Evolutionary conservation across 1,140 invertebrate genomes (phyloP).

Genomic region (Neotoxoptera formosana): DNA sequence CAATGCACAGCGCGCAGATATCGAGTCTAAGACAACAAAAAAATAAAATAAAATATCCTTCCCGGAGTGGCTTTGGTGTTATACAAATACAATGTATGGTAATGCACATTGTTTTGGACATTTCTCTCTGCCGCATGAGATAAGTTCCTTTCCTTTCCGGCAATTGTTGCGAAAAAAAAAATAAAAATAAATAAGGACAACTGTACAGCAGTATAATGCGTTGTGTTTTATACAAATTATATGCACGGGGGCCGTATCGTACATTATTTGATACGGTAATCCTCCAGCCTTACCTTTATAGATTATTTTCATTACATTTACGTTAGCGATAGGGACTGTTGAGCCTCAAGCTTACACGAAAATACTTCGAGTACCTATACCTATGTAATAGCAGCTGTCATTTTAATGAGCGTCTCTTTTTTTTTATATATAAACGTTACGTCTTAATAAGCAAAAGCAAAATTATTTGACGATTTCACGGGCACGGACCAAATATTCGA

Average conservation of each 20-base stretch:
- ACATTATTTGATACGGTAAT: not conserved
- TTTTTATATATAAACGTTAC: not conserved
- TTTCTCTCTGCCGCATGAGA: not conserved
- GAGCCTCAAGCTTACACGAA: not conserved
- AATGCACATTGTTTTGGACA: slow-evolving; percentile 28
- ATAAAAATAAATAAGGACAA: not conserved
- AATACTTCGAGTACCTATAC: not conserved
- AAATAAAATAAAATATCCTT: not conserved
- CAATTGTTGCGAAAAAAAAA: not conserved
- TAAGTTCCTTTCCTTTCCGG: slow-evolving; percentile 30
- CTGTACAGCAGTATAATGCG: not conserved
- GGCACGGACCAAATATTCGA: not conserved
- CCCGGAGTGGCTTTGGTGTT: slow-evolving; percentile 25
- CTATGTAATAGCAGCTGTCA: too few species aligned
- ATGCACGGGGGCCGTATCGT: not conserved
- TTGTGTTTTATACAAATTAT: not conserved
- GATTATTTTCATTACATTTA: not conserved
- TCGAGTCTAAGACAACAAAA: not conserved
- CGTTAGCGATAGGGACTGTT: not conserved
- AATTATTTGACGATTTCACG: not conserved
- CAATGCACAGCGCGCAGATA: slow-evolving; percentile 5
- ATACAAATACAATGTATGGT: slow-evolving; percentile 27
- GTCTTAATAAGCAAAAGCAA: too few species aligned
- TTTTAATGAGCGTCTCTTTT: not conserved
- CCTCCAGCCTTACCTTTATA: not conserved